Conservation (phyloP, 37 sponge, comb jelly and placozoan species). For the Ianthella basta region DNA sequence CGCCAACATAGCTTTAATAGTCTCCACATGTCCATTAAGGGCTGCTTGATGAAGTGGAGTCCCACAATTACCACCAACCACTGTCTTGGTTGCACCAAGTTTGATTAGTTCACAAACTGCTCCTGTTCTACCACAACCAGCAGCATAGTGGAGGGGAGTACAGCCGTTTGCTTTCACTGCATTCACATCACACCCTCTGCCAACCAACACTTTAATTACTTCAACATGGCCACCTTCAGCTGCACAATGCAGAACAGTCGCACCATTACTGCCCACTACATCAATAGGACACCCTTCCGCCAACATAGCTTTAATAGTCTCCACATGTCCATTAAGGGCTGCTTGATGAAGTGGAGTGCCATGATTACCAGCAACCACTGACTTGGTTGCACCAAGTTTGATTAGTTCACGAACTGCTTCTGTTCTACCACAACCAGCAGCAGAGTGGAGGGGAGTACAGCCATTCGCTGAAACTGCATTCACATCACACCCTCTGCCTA, state of each 20-base stretch:
- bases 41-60: too few species aligned
- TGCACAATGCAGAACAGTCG: constrained; percentile 1
- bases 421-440: not conserved
- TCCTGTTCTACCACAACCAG: too few species aligned
- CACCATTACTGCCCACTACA: constrained; percentile 1
- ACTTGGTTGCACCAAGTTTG: not conserved
- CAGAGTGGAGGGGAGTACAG: constrained; percentile 7
- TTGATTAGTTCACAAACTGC: too few species aligned
- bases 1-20: too few species aligned
- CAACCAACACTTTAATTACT: not conserved
- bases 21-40: too few species aligned
- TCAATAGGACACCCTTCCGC: not conserved
- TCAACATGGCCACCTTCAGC: constrained; percentile 7
- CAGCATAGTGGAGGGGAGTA: too few species aligned
- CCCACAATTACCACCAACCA: too few species aligned
- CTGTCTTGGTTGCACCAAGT: too few species aligned
- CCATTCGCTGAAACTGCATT: not conserved
- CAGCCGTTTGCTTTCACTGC: too few species aligned
- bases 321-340: not conserved
- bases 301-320: not conserved
- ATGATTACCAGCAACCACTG: not conserved
- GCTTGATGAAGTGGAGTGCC: constrained; percentile 28
- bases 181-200: not conserved
- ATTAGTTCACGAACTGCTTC: not conserved
- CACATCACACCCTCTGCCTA: not conserved